Conservation (phyloP, 2,888 invertebrate genomes). For the Andrena bucephala region DNA sequence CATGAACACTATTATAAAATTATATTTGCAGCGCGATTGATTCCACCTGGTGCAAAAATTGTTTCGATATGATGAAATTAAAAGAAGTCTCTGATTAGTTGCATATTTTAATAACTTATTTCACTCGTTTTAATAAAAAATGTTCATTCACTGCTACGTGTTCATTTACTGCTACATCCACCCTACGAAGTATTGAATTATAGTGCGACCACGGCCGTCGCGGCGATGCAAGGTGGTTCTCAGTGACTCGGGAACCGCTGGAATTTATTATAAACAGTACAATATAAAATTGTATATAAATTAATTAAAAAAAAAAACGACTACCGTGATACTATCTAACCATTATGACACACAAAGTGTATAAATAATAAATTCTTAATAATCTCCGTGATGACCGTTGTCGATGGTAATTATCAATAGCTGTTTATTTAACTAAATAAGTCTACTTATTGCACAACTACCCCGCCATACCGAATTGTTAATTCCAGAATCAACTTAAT, state of each 20-base stretch:
- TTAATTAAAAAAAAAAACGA: background rate
- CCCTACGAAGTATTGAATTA: background rate
- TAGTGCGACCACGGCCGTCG: background rate
- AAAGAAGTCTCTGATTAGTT: too few species aligned
- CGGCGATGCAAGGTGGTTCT: background rate
- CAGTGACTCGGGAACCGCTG: background rate
- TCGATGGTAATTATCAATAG: conserved; percentile 20
- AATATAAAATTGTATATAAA: background rate
- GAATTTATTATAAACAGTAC: background rate
- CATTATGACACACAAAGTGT: background rate
- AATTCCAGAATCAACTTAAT: background rate
- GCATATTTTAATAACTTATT: too few species aligned
- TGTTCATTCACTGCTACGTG: too few species aligned
- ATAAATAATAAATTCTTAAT: conserved; percentile 14
- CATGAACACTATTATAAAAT: too few species aligned
- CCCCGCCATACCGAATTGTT: background rate
- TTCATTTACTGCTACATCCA: background rate
- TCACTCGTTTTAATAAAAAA: too few species aligned
- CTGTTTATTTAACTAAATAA: conserved; percentile 33
- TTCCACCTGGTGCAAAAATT: too few species aligned
- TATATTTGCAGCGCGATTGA: too few species aligned
- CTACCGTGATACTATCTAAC: background rate
- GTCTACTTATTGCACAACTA: conserved; percentile 33
- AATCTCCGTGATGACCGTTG: conserved; percentile 13
- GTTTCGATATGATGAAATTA: too few species aligned